These are phyloP conservation scores for Callopanchax toddi DNA, from an alignment of 2,113 vertebrate genomes.

Conservation along the genomic window DNA sequence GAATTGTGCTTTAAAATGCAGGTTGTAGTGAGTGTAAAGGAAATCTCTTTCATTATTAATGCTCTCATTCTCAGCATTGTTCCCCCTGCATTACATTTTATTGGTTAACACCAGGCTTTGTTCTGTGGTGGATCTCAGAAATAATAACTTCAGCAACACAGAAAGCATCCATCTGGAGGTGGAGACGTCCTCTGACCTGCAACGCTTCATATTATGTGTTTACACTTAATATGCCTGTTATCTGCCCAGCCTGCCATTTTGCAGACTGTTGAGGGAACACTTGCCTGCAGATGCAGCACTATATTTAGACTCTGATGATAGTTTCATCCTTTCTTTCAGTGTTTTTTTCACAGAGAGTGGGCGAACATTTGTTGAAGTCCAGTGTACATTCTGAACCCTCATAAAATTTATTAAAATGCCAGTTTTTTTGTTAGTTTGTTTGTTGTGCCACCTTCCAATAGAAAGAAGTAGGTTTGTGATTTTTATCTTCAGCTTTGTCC, in stretches of 20 bases:
- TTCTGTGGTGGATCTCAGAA: conserved; percentile 29
- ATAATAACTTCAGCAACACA: conserved; percentile 40
- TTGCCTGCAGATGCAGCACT: conserved; percentile 39
- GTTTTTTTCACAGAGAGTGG: conserved; percentile 1
- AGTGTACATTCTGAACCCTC: conserved; percentile 20
- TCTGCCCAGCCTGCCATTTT: conserved; percentile 31
- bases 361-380: conserved; percentile 15
- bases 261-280: conserved; percentile 47
- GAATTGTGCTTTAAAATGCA: conserved; percentile 38
- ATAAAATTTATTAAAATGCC: conserved; percentile 18
- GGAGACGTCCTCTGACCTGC: conserved; percentile 22
- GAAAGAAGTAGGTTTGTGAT: too few species aligned
- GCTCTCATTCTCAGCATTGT: conserved; percentile 48
- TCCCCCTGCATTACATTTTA: conserved; percentile 49
- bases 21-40: conserved; percentile 25
- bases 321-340: conserved; percentile 36
- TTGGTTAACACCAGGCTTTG: conserved; percentile 38
- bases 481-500: too few species aligned
- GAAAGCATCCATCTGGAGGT: conserved; percentile 11
- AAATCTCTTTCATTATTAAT: conserved; percentile 69
- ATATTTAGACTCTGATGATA: conserved; percentile 61
- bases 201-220: conserved; percentile 45
- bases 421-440: background rate
- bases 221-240: conserved; percentile 56
- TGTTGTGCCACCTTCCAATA: conserved; percentile 3